Evolutionary conservation across 2,888 invertebrate genomes (phyloP).

Genomic region (Microchrysa polita): DNA sequence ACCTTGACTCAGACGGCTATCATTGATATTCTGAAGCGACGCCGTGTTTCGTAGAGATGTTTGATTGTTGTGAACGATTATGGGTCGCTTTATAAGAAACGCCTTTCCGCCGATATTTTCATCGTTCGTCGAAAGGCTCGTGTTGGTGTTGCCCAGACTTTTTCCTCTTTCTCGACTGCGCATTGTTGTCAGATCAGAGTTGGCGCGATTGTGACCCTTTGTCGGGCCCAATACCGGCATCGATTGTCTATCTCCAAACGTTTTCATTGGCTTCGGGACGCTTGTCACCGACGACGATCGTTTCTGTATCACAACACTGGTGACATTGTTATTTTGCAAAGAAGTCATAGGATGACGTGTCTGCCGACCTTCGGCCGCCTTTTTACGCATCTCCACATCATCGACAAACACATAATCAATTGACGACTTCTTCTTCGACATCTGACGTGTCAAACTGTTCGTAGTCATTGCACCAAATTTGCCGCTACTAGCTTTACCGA

Average conservation of each 20-base stretch:
- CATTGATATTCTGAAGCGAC: constrained; percentile 60
- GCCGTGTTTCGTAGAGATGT: constrained; percentile 55
- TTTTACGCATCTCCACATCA: constrained; percentile 48
- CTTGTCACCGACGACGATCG: constrained; percentile 49
- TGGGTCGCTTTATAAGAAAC: constrained; percentile 62
- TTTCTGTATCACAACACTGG: constrained; percentile 17
- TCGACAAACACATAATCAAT: constrained; percentile 46
- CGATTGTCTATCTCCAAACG: constrained; percentile 53
- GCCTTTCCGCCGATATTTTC: constrained; percentile 39
- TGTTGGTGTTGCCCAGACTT: constrained; percentile 48
- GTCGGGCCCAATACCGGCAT: constrained; percentile 38
- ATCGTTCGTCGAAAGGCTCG: constrained; percentile 10
- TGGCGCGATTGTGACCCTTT: constrained; percentile 46
- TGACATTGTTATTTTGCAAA: not conserved
- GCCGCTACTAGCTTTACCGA: not conserved
- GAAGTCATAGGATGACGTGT: constrained; percentile 34
- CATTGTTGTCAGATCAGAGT: constrained; percentile 45
- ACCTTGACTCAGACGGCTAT: constrained; percentile 47
- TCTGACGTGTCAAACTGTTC: constrained; percentile 39
- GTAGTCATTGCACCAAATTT: constrained; percentile 10
- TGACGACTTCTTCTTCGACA: constrained; percentile 34
- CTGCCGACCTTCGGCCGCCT: constrained; percentile 46
- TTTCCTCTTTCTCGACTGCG: constrained; percentile 34
- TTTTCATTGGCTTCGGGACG: constrained; percentile 52
- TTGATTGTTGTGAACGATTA: constrained; percentile 54